These are phyloP conservation scores for Psammodynastes pulverulentus DNA, from an alignment of 2,113 vertebrate genomes.

Conservation along the genomic window DNA sequence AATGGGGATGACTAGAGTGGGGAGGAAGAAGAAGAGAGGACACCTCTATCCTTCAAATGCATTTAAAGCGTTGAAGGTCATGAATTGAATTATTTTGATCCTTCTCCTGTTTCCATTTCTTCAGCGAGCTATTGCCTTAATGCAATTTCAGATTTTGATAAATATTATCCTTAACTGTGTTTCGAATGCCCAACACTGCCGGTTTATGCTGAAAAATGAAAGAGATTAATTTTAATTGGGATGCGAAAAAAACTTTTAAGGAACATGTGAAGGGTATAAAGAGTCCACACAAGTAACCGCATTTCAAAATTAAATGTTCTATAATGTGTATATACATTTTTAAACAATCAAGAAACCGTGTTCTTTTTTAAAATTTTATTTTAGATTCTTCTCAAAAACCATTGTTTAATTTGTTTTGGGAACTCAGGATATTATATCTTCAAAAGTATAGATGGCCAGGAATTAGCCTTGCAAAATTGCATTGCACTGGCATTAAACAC, in stretches of 20 bases:
- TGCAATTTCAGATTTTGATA: not conserved
- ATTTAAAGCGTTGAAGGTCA: not conserved
- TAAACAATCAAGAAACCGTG: not conserved
- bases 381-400: not conserved
- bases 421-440: conserved; percentile 12
- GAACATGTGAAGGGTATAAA: not conserved
- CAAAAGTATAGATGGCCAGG: not conserved
- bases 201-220: not conserved
- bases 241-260: no score
- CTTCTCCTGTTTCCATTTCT: not conserved
- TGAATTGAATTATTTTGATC: not conserved
- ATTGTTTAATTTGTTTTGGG: not conserved
- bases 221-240: not conserved
- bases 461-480: not conserved
- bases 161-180: not conserved
- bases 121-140: not conserved
- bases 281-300: not conserved
- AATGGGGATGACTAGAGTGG: conserved; percentile 7
- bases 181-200: not conserved
- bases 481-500: not conserved
- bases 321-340: not conserved
- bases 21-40: not conserved
- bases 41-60: not conserved
- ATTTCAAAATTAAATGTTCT: not conserved
- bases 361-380: not conserved